Evolutionary conservation across 2,113 vertebrate species (phyloP), one percentile per base, ranked within the genome.

Genomic region (Callaeas wilsoni): DNA sequence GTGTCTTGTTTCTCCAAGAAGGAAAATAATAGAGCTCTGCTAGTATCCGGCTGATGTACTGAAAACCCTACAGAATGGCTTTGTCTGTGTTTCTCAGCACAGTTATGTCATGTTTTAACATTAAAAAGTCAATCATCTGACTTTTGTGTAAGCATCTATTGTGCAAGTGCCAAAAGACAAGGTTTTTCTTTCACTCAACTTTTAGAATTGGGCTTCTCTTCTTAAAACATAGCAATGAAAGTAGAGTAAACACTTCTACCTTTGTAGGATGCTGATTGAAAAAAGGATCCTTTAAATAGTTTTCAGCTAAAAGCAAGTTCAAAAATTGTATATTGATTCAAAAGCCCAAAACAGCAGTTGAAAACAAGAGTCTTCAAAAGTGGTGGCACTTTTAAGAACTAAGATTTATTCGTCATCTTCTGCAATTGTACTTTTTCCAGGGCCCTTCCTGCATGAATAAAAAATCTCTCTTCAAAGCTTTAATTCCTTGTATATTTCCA

Each of bases 401-500:
- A 78, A 90, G 87, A 27, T 96, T 94, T 96, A 84, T 90, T 93
- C 64, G 93, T 93, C 88, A 92, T 81, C 88, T 88, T 90, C 68
- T 78, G 68, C 76, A 97, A 67, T 41, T 92, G 78, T 91, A 60
- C 39, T 94, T 93, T 93, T 94, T 87, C 71, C 56, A 68, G 64
- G 42, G 27, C 42, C 13, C 16, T 84, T 94, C 89, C 90, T 93
- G 92, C 75, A 96, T 93, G 93, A 94, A 96, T 96, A 96, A 96
- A 91, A 91, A 86, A 81, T 95, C 4, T 77, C 16, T 84, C 56
- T 94, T 97, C 92, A 96, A 96, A 96, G 90, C 56, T 71, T 37
- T 81, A 96, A 90, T 90, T 96, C 50, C 16, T 88, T 92, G 39
- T 74, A 52, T 77, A 75, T 88, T 93, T 84, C 7, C 37, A 80